Evolutionary conservation across 2,113 vertebrate genomes (phyloP), one percentile per base, ranked within the genome.

Genomic region (Caranx melampygus): DNA sequence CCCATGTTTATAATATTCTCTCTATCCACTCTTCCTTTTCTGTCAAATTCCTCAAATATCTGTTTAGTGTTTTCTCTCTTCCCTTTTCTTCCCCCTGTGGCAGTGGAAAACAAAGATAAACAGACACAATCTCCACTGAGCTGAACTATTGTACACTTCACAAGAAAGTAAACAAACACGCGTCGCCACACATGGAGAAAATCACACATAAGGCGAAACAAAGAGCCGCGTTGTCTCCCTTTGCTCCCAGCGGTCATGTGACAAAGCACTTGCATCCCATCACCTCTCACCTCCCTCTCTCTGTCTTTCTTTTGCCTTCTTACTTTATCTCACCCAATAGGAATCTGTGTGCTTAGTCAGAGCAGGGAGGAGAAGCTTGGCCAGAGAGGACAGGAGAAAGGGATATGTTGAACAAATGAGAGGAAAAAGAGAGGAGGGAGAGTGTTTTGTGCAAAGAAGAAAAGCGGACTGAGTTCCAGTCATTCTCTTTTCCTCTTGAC

Each of bases 311-410:
- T 63, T 58, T 44, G 78, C 49, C 66, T 26, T 75, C 72, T 67
- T 13, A 83, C 78, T 92, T 86, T 89, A 90, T 93, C 88, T 94
- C 91, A 91, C 79, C 51, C 81, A n/a, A 78, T 83, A 89, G 88
- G 91, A 93, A 94, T 93, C 92, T 62, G 78, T 80, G 79, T 75
- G 76, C 82, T 87, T 66, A 64, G 85, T 86, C 84, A 75, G 82
- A 79, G 84, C 79, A 55, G 83, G 90, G 90, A 92, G 92, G 89
- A 87, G 91, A 88, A 33, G 64, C 40, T 90, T 92, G 90, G 90
- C 89, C 82, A 73, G 57, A 72, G 13, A 74, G 47, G 20, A 45
- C 49, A 35, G 49, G 52, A 73, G 65, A 80, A 42, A 77, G 72
- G 63, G 87, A 72, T 68, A 81, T 54, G 87, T 90, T 89, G 90